These are phyloP conservation scores for Acanthococcus lagerstroemiae DNA, from an alignment of 2,888 invertebrate genomes.

Conservation along the genomic window DNA sequence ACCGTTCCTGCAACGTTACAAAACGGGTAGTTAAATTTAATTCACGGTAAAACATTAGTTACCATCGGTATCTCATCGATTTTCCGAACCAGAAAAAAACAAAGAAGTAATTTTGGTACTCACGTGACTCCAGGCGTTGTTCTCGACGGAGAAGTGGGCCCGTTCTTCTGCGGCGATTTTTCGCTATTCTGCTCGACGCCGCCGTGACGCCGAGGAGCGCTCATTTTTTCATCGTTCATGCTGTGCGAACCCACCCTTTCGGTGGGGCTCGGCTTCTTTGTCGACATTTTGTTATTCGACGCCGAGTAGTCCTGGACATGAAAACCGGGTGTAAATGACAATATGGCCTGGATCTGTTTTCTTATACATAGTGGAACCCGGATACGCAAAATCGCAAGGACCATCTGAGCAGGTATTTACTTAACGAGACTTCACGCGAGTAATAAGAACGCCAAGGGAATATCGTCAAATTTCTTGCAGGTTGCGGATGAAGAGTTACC, in stretches of 20 bases:
- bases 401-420: too few species aligned
- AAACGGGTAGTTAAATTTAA: too few species aligned
- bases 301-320: constrained; percentile 17
- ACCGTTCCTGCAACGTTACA: constrained; percentile 17
- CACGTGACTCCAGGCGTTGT: constrained; percentile 7
- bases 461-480: too few species aligned
- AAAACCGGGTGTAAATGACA: too few species aligned
- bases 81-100: too few species aligned
- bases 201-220: background rate
- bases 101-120: too few species aligned
- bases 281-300: constrained; percentile 17
- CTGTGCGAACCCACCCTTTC: constrained; percentile 10
- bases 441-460: too few species aligned
- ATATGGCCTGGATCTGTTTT: too few species aligned
- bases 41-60: too few species aligned
- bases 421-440: too few species aligned
- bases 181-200: background rate
- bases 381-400: background rate
- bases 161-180: constrained; percentile 26
- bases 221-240: constrained; percentile 5
- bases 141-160: constrained; percentile 10
- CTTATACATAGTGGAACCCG: background rate
- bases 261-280: constrained; percentile 10
- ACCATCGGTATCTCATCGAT: too few species aligned
- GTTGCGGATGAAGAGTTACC: too few species aligned